Percentiles rank a stretch among this genome's conserved stretches.
phyloP scores from a whole-genome alignment of 2,888 invertebrate genomes.

The Calameuta idolon region DNA sequence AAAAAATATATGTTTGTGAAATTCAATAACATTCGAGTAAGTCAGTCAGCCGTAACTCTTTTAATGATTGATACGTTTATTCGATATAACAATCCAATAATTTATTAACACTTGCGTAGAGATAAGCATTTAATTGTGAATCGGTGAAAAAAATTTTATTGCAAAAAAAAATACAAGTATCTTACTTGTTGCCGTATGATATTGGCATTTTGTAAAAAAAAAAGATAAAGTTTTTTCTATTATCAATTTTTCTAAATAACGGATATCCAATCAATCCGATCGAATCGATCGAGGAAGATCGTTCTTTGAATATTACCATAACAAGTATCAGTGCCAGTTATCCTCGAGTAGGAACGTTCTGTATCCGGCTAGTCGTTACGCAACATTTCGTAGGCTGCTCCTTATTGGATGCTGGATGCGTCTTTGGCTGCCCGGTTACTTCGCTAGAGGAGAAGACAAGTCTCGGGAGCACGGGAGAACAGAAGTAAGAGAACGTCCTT shows the following conservation, averaged over 20 bases:
- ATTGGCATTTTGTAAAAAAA: neutral
- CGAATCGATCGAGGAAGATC: neutral
- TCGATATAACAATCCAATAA: neutral
- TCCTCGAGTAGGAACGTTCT: conserved; percentile 20
- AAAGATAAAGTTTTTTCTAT: neutral
- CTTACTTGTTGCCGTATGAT: neutral
- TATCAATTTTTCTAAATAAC: neutral
- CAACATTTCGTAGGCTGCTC: conserved; percentile 42
- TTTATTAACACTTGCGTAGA: neutral
- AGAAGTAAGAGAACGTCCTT: conserved; percentile 56
- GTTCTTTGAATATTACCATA: conserved; percentile 26
- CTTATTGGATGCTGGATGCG: conserved; percentile 27
- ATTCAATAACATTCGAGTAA: neutral
- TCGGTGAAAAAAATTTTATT: neutral
- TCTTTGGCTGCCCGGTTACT: conserved; percentile 24
- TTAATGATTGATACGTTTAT: neutral
- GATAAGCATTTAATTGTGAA: neutral
- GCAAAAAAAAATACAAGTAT: neutral
- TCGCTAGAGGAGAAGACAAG: conserved; percentile 3
- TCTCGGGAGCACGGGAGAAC: conserved; percentile 25
- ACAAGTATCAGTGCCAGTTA: conserved; percentile 22
- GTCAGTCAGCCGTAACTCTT: neutral
- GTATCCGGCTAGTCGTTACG: conserved; percentile 39
- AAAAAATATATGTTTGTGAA: neutral
- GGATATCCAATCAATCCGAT: neutral